Evolutionary conservation across 2,113 vertebrate species (phyloP), one percentile per base, ranked within the genome.

Genomic region (Archocentrus centrarchus): DNA sequence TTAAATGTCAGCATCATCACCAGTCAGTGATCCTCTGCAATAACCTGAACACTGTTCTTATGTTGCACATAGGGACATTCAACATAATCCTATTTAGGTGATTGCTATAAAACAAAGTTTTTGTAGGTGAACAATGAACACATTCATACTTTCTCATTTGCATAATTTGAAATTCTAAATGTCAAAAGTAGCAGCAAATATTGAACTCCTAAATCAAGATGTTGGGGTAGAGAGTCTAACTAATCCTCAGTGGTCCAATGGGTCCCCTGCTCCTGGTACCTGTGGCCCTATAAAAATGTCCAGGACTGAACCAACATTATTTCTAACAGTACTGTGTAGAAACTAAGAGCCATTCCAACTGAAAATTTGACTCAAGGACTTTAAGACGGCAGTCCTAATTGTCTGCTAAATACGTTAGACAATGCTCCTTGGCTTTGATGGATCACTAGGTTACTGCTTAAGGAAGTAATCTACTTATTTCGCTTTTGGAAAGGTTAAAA

Each of bases 401-500:
- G 4, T 53, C 0, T 50, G 66, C 22, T 27, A 53, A 47, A 50
- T 50, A 24, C 53, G 44, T 70, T 50, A 32, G 6, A 70, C 17
- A 50, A 50, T 30, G 0, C 17, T 73, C 44, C 66, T 50, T 50
- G 41, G 41, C 41, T 17, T 50, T 68, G 22, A 68, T 47, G 64
- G 50, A 70, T 50, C 15, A 2, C 41, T 70, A 2, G 17, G 6
- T 73, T 53, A 73, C 24, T 20, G 32, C 44, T 53, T 70, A 70
- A 70, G 3, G 0, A 3, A 20, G 66, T 70, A 20, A 70, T 70
- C 44, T 53, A 32, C 44, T 73, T 73, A 53, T 53, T 53, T 53
- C 6, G 5, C 66, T 32, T 73, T 32, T 32, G 27, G 66, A 73
- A 73, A 73, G 66, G 44, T 73, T 73, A 32, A 73, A 73, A 73